These are phyloP conservation scores for Cyclina sinensis DNA, from an alignment of 1,140 invertebrate species.

Conservation along the genomic window DNA sequence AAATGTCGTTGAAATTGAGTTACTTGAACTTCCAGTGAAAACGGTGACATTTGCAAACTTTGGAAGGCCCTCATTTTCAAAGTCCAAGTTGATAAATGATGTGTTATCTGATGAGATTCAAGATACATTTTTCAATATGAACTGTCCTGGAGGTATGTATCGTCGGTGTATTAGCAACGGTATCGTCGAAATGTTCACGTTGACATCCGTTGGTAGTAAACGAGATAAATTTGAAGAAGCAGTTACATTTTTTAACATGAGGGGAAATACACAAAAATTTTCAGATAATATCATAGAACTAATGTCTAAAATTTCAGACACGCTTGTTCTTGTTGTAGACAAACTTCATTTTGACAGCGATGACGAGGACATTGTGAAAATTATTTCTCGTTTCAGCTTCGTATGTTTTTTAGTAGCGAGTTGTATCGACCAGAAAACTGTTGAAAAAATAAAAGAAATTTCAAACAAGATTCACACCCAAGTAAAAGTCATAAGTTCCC, in stretches of 20 bases:
- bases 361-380: not conserved
- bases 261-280: not conserved
- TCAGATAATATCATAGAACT: not conserved
- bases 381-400: not conserved
- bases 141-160: not conserved
- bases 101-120: constrained; percentile 15
- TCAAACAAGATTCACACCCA: not conserved
- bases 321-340: constrained; percentile 17
- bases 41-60: not conserved
- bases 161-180: not conserved
- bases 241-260: constrained; percentile 23
- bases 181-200: not conserved
- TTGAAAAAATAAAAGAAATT: not conserved
- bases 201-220: not conserved
- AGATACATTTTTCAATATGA: constrained; percentile 7
- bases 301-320: not conserved
- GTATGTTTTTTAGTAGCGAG: not conserved
- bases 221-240: not conserved
- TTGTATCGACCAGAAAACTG: not conserved
- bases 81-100: constrained; percentile 17
- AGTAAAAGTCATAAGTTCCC: not conserved
- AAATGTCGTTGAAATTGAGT: not conserved
- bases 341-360: not conserved
- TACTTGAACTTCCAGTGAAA: not conserved
- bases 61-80: constrained; percentile 14